A percentile compares a stretch with the other conserved stretches of the same genome.
These are phyloP conservation scores for Zophobas atratus DNA, from an alignment of 1,140 invertebrate species.

Conservation along the genomic window DNA sequence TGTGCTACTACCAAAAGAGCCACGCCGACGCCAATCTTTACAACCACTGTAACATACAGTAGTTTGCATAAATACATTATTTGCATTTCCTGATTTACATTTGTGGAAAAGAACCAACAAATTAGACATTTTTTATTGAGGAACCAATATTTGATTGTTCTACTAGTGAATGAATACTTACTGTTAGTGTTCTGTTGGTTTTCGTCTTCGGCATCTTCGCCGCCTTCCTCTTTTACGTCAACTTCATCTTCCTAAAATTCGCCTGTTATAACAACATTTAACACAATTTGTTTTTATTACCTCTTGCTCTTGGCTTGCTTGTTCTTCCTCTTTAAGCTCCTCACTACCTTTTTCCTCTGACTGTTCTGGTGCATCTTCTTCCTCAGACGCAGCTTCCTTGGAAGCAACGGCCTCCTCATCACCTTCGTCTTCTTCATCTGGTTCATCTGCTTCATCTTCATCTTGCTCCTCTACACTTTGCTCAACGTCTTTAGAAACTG, in stretches of 20 bases:
- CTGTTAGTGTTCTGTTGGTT: constrained; percentile 63
- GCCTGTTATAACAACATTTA: constrained; percentile 9
- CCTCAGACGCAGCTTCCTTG: constrained; percentile 62
- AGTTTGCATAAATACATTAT: constrained; percentile 56
- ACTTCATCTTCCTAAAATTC: constrained; percentile 63
- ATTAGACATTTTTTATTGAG: background rate
- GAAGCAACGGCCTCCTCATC: constrained; percentile 64
- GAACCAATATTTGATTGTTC: background rate
- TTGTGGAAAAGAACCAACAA: constrained; percentile 19
- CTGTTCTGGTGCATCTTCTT: constrained; percentile 43
- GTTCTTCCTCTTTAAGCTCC: constrained; percentile 64
- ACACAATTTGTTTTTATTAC: background rate
- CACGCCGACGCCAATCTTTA: constrained; percentile 84
- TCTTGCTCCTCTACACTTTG: constrained; percentile 61
- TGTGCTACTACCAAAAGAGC: constrained; percentile 84
- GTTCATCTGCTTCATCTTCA: constrained; percentile 51
- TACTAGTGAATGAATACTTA: constrained; percentile 56
- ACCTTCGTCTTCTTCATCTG: constrained; percentile 63
- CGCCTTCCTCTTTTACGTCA: constrained; percentile 64
- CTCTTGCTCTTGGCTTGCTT: constrained; percentile 68
- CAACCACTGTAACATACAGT: constrained; percentile 80
- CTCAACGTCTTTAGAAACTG: constrained; percentile 57
- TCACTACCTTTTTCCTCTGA: constrained; percentile 64
- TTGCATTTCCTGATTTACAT: constrained; percentile 43
- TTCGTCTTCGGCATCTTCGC: constrained; percentile 66